Base-by-base conservation (phyloP, 2,888 invertebrate genomes). In the Orthosia cruda region DNA sequence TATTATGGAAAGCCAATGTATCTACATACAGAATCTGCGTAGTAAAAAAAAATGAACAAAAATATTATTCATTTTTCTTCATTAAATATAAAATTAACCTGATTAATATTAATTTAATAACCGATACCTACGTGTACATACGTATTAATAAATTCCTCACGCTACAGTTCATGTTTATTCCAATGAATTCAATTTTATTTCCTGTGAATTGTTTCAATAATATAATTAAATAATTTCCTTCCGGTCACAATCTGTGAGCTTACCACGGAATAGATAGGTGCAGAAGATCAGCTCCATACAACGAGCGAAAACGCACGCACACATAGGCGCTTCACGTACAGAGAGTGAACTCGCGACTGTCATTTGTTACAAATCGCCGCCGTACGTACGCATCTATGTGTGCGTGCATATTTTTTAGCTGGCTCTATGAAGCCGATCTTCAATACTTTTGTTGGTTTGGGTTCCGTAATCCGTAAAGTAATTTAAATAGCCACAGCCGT, bases 401-500 rank as follows among this genome's bases (percentile, higher is more conserved):
- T 50, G 40, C 3, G 7, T 12, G 4, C 15, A 15, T 13, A 1
- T 15, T 3, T 40, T 16, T 71, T 49, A 0, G 2, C 11, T 18
- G 13, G 0, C 12, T 73, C 11, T 7, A 3, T n/a, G 16, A 2
- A 74, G 23, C 13, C 3, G 0, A 1, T 3, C 49, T 74, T 40
- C 54, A 49, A 12, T 3, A 1, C 5, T 55, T 16, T 3, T 55
- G 16, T 49, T 18, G 13, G 18, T 40, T 55, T 4, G 40, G 59
- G 18, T 74, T 47, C 7, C 12, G n/a, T 71, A 71, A 80, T 74
- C 52, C 65, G 23, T 62, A 54, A 75, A 62, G 62, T 75, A 65
- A 75, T 79, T 81, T 61, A 70, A 75, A 81, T 52, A 47, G 68
- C 26, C 26, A 47, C 47, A 65, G 55, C 18, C 47, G n/a, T 55